These are phyloP conservation scores for Dicyrtomina minuta DNA, from an alignment of 2,888 invertebrate species.

Conservation along the genomic window DNA sequence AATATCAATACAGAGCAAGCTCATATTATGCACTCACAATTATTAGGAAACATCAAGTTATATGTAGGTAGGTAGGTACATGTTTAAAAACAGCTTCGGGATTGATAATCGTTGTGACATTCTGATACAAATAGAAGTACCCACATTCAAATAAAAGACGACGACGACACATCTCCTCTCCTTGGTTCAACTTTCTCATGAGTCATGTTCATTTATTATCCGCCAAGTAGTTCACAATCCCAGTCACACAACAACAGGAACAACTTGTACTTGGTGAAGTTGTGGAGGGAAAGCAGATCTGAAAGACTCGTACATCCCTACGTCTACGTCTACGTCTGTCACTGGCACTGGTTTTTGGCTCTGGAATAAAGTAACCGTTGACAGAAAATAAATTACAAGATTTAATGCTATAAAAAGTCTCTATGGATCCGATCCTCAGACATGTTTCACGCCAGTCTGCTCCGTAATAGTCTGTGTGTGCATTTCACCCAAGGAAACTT, in stretches of 20 bases:
- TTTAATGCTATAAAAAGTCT: neutral
- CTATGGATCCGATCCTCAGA: neutral
- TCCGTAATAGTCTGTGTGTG: neutral
- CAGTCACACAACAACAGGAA: neutral
- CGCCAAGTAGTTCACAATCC: neutral
- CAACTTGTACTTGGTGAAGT: neutral
- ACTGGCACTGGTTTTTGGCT: too few relatives aligned
- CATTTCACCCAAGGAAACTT: constrained; percentile 8
- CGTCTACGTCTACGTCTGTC: too few relatives aligned
- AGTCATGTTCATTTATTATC: constrained; percentile 12
- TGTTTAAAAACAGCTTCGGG: neutral
- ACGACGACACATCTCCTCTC: neutral
- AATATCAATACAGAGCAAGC: neutral
- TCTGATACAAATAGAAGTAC: constrained; percentile 6
- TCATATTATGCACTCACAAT: too few relatives aligned
- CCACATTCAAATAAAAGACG: neutral
- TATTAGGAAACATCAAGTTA: too few relatives aligned
- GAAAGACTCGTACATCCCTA: too few relatives aligned
- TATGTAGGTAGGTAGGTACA: too few relatives aligned
- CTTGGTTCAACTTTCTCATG: constrained; percentile 3
- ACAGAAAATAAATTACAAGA: constrained; percentile 3
- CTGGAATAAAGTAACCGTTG: constrained; percentile 25
- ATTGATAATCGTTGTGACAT: constrained; percentile 29
- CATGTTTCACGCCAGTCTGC: constrained; percentile 22
- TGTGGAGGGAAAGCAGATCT: too few relatives aligned